Base-by-base conservation (phyloP, 2,113 vertebrate genomes). In the Petaurus breviceps region DNA sequence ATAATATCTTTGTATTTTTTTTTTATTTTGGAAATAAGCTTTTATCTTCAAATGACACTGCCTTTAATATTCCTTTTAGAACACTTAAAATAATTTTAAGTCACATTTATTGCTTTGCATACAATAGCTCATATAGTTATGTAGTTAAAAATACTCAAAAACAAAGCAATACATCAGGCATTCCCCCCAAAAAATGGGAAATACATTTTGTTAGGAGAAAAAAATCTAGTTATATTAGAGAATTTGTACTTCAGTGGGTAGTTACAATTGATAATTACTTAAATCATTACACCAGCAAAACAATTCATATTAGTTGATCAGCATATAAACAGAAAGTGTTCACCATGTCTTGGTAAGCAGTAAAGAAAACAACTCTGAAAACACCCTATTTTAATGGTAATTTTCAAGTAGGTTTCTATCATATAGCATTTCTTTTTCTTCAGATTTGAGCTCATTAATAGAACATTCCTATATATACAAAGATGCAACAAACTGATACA, bases 401-500 rank as follows among this genome's bases (percentile, higher is more conserved):
- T 90, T 68, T 96, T 98, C 96, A 97, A 97, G 97, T 23, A 96
- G 31, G 23, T 95, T 97, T 97, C 94, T 57, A 96, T 93, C 97
- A 95, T 89, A 97, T 46, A 97, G 96, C 51, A 96, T 12, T 94
- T 95, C 93, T 89, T 92, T 89, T 37, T 90, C 14, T 53, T 92
- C 92, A 93, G 55, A 50, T 97, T 89, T 95, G 93, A 96, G 96
- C 95, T 95, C 95, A 96, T 89, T 96, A 93, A 54, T 94, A 97
- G 89, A 98, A 54, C 90, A 93, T 77, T 97, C 96, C 92, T 98
- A 50, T 97, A 98, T 95, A 97, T 98, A 98, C 95, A 98, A 98
- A 98, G 2, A 91, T 98, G 97, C 84, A 98, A 97, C 94, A 97
- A 98, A 98, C 84, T 96, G n/a, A 92, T 98, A 98, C 93, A 98